Base-by-base conservation (phyloP, 2,888 invertebrate species). In the Seira musarum region DNA sequence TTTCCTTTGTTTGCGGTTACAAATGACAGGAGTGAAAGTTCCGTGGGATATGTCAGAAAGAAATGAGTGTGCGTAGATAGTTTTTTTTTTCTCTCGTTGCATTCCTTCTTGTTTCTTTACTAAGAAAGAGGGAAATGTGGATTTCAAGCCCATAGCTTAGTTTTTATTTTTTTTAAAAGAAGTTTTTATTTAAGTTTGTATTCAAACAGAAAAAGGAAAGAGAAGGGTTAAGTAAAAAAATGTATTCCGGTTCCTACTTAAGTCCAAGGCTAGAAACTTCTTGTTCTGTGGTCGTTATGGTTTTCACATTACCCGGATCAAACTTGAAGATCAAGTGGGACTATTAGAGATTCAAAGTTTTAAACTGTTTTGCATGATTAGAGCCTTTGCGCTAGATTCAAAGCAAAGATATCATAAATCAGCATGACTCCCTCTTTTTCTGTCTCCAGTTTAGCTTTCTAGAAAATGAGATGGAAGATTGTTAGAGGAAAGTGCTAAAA, bases 281-380 rank as follows among this genome's bases (percentile, higher is more conserved):
- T 60, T 60, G 60, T 21, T 60, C 21, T 21, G 60, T 60, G 60
- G 60, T 60, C 22, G 2, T 60, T 5, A 60, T 60, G 60, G 60
- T 60, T 60, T 40, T 40, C 40, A 13, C 13, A 13, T 40, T 21
- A 2, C 49, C 49, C 6, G 60, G 60, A 60, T 60, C 60, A 60
- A 60, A 60, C 60, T 60, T 60, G 8, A 22, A 63, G 71, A 71
- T 61, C 63, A 71, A 71, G 63, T 17, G 66, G 35, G 35, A 66
- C 66, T 66, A 66, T 66, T 66, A 66, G 17, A 22, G 66, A 66
- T 25, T 66, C 66, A 66, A 66, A 66, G 66, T 66, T 66, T 74
- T 60, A 66, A 66, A 40, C 65, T 57, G 25, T 57, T 74, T 25
- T 66, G 73, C 73, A 73, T 73, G 73, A 73, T 73, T 73, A 73